phyloP scores from a whole-genome alignment of 1,140 invertebrate species.

The Trichonephila clavata region DNA sequence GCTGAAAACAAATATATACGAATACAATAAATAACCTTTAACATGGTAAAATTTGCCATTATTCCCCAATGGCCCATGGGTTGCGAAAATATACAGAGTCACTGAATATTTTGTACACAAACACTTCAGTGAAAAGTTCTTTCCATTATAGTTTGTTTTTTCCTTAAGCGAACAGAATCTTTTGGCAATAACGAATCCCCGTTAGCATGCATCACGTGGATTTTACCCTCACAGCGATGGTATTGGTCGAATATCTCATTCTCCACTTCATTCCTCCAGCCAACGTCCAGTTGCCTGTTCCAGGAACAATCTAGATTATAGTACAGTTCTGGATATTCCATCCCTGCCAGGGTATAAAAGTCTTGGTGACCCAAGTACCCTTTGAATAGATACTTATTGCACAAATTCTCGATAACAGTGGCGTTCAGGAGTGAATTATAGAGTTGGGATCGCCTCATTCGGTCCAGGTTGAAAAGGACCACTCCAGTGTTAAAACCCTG shows the following conservation, averaged over 20 bases:
- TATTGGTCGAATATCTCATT: slow-evolving; percentile 88
- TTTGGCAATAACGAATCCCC: slow-evolving; percentile 60
- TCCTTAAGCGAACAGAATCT: not conserved
- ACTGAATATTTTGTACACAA: too few relatives aligned
- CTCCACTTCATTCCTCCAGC: slow-evolving; percentile 91
- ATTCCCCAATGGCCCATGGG: too few relatives aligned
- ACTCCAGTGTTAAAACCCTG: slow-evolving; percentile 91
- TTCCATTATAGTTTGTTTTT: too few relatives aligned
- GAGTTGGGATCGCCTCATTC: slow-evolving; percentile 85
- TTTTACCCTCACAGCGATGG: slow-evolving; percentile 86
- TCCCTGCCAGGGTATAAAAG: slow-evolving; percentile 89
- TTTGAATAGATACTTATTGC: slow-evolving; percentile 86
- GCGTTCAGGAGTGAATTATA: slow-evolving; percentile 84
- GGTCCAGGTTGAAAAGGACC: slow-evolving; percentile 87
- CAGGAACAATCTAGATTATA: slow-evolving; percentile 89
- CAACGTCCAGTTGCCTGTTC: slow-evolving; percentile 91
- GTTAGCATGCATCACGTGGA: slow-evolving; percentile 91
- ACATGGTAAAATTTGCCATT: too few relatives aligned
- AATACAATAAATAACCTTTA: too few relatives aligned
- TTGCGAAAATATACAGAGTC: too few relatives aligned
- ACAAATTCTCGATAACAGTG: slow-evolving; percentile 84
- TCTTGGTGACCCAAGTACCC: slow-evolving; percentile 94
- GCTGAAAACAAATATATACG: too few relatives aligned
- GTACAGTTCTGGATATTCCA: slow-evolving; percentile 89
- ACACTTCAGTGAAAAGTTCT: too few relatives aligned